Evolutionary conservation across 2,113 vertebrate species (phyloP).

Genomic region (Cyphomyrus discorhynchus): DNA sequence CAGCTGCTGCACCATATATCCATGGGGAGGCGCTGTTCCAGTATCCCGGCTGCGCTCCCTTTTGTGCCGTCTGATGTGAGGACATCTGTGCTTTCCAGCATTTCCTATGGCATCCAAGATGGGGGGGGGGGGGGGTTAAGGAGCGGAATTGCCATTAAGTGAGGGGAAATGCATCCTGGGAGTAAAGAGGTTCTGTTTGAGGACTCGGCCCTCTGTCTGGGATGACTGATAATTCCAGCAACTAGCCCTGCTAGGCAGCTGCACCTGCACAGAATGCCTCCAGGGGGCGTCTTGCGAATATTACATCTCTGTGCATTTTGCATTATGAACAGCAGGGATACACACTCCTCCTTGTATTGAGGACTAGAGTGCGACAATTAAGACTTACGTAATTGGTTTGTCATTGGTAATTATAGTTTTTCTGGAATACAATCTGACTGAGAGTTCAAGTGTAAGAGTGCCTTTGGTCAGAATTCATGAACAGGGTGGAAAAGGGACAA

Average conservation of each 20-base stretch:
- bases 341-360: not conserved
- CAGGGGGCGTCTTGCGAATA: not conserved
- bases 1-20: not conserved
- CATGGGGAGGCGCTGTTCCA: not conserved
- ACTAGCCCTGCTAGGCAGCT: not conserved
- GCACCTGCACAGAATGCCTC: not conserved
- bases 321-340: not conserved
- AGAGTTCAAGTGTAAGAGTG: not conserved
- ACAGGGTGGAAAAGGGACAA: not conserved
- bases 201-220: not conserved
- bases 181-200: not conserved
- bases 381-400: not conserved
- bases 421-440: not conserved
- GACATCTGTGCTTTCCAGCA: not conserved
- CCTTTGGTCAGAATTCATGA: not conserved
- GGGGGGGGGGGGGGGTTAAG: not conserved
- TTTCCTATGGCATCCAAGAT: not conserved
- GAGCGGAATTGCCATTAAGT: not conserved
- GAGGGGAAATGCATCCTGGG: not conserved
- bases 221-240: not conserved
- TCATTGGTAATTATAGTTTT: not conserved
- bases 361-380: not conserved
- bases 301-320: not conserved
- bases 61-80: not conserved
- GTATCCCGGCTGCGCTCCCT: not conserved